Evolutionary conservation across 2,797 vertebrate species (phyloP), one percentile per base, ranked within the genome.

Genomic region (Anabacerthia variegaticeps): DNA sequence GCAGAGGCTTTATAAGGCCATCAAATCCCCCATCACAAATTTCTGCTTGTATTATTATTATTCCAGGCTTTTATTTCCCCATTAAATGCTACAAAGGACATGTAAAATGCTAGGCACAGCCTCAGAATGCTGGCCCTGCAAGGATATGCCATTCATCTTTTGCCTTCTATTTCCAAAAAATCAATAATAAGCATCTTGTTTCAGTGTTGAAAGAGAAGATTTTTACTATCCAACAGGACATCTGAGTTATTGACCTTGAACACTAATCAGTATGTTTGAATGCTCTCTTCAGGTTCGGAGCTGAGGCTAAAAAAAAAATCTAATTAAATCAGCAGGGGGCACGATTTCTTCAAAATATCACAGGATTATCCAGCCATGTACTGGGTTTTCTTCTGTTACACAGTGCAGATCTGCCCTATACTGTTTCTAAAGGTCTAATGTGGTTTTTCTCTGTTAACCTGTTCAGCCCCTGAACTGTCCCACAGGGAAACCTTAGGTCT

Each of bases 301-400:
- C 27, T 2, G 19, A 82, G 30, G 69, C 46, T 61, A 59, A 83
- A 23, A 93, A 93, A 22, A 80, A 93, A 92, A 91, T n/a, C n/a
- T 89, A 96, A 96, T 97, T 95, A 96, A 83, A 97, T 96, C 97
- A 96, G 96, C 97, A 98, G 97, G 95, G 95, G 97, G 97, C 97
- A 97, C 41, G 34, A 82, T 97, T 97, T 97, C 97, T 96, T 96
- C 95, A 95, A 90, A 89, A 94, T 95, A 80, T 86, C 79, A 27
- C 61, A 49, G 65, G 76, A 44, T 93, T 78, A 73, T 48, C 48
- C 54, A 66, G 49, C 32, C 8, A 0, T 26, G 59, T 27, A 46
- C 48, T 1, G 14, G 10, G 12, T 54, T 91, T 82, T 79, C 84
- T 74, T 73, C 73, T 32, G 2, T 36, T 39, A 23, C 37, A 51